Conservation (phyloP, 2,113 vertebrate genomes). For the Brachyhypopomus occidentalis region DNA sequence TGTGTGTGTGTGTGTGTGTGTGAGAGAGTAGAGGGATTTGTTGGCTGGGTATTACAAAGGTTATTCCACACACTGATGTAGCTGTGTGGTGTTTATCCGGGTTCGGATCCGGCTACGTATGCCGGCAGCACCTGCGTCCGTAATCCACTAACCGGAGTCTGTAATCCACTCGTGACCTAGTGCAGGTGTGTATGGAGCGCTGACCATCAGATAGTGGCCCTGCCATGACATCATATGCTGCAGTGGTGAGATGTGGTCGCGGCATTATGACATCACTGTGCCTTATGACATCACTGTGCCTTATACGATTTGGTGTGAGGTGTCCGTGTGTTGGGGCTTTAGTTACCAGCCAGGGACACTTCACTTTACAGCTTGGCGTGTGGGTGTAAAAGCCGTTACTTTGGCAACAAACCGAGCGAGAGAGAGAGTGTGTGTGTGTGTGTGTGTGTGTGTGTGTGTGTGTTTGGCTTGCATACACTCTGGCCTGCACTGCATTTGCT, state of each 20-base stretch:
- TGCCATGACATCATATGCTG: background rate
- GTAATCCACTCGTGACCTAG: too few relatives aligned
- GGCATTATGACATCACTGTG: background rate
- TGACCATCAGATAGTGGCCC: background rate
- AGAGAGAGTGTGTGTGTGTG: constrained; percentile 1
- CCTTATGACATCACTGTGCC: background rate
- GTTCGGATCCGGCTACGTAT: too few relatives aligned
- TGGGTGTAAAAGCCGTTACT: constrained; percentile 33
- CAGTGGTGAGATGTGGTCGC: background rate
- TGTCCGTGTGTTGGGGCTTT: constrained; percentile 1
- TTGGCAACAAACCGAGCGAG: constrained; percentile 18
- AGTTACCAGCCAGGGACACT: background rate
- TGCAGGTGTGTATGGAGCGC: too few relatives aligned
- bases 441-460: constrained; percentile 28
- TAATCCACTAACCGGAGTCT: too few relatives aligned
- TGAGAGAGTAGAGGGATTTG: too few relatives aligned
- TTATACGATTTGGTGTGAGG: constrained; percentile 33
- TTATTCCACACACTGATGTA: too few relatives aligned
- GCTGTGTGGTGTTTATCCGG: too few relatives aligned
- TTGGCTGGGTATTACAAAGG: too few relatives aligned
- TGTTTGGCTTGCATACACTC: constrained; percentile 7
- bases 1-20: constrained; percentile 54
- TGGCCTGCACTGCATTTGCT: constrained; percentile 51
- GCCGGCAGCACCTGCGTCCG: too few relatives aligned
- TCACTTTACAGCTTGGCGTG: constrained; percentile 19